Evolutionary conservation across 2,113 vertebrate genomes (phyloP).

Genomic region (Sphyrna mokarran): DNA sequence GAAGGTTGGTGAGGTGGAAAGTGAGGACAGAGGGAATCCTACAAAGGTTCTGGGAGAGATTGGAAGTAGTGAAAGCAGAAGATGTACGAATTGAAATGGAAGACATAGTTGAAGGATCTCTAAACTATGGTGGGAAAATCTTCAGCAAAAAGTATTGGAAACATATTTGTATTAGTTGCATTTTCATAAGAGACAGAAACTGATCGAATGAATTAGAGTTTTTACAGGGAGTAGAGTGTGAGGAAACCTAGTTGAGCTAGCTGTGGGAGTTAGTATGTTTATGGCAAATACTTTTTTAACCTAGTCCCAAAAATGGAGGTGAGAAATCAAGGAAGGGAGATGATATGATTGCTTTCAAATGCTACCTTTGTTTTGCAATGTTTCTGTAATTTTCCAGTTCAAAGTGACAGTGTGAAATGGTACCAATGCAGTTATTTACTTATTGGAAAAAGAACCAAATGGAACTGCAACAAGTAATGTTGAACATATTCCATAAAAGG

Average conservation of each 20-base stretch:
- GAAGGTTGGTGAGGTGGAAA: neutral
- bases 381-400: neutral
- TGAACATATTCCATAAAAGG: no score
- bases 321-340: neutral
- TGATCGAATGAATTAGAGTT: neutral
- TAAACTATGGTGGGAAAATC: neutral
- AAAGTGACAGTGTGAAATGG: no score
- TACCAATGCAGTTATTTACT: neutral
- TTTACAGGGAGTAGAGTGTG: neutral
- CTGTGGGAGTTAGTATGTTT: neutral
- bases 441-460: neutral
- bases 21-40: neutral
- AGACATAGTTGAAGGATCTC: neutral
- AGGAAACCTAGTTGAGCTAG: neutral
- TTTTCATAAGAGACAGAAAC: neutral
- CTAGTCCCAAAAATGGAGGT: neutral
- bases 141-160: neutral
- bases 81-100: neutral
- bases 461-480: no score
- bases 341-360: neutral
- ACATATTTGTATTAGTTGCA: neutral
- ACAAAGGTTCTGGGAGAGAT: neutral
- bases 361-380: no score
- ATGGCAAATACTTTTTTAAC: neutral
- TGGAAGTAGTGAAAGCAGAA: neutral